A percentile compares a stretch with the other conserved stretches of the same genome.
Conservation (phyloP, 2,888 invertebrate species). For the Malacosoma neustria region DNA sequence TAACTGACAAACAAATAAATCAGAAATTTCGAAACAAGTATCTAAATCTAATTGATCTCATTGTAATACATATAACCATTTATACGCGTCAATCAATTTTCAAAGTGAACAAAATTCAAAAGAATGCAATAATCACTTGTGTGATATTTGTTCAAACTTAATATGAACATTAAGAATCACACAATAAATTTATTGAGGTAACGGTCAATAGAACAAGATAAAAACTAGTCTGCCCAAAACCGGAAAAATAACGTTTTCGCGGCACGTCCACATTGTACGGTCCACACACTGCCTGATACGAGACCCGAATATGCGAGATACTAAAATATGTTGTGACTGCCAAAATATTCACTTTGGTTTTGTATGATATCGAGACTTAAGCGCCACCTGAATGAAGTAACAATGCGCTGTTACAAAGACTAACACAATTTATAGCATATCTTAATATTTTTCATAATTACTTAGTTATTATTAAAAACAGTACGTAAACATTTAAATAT, state of each 20-base stretch:
- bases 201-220: constrained; percentile 41
- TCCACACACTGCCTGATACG: constrained; percentile 39
- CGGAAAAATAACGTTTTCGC: constrained; percentile 67
- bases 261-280: constrained; percentile 43
- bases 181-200: constrained; percentile 27
- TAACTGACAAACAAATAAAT: constrained; percentile 6
- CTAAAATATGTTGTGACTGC: constrained; percentile 7
- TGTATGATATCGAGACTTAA: constrained; percentile 2
- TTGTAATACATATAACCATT: no score
- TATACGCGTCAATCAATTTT: no score
- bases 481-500: no score
- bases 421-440: no score
- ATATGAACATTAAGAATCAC: constrained; percentile 9
- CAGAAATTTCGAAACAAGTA: constrained; percentile 4
- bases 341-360: constrained; percentile 5
- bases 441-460: no score
- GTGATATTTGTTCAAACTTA: no score
- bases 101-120: no score
- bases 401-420: no score
- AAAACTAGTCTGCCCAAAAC: constrained; percentile 51
- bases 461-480: no score
- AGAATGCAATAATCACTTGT: no score
- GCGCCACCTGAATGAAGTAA: no score
- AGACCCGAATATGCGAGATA: constrained; percentile 33
- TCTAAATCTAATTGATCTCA: no score